phyloP scores from a whole-genome alignment of 2,888 invertebrate genomes.

The Euplagia quadripunctaria region DNA sequence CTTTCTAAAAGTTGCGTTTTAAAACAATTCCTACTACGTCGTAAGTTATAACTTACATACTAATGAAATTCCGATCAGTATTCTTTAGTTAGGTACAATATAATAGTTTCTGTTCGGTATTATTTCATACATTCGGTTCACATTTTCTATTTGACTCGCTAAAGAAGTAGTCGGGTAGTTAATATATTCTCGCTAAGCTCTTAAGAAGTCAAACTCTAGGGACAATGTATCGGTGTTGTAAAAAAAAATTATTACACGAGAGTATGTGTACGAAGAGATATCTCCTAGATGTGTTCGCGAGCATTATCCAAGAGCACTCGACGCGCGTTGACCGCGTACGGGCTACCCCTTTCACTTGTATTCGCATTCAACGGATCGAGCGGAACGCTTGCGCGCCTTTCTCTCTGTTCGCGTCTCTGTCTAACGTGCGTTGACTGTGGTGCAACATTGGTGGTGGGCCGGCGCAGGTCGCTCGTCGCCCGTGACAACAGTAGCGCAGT shows the following conservation, averaged over 20 bases:
- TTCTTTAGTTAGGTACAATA: constrained; percentile 12
- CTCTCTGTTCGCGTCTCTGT: constrained; percentile 84
- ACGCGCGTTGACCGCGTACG: constrained; percentile 77
- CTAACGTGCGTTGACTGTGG: constrained; percentile 74
- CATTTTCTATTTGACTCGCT: background rate
- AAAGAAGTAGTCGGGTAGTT: constrained; percentile 9
- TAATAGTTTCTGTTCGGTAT: background rate
- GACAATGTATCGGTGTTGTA: constrained; percentile 47
- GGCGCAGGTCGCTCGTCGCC: constrained; percentile 69
- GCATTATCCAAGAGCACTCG: constrained; percentile 67
- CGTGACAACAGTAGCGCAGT: constrained; percentile 81
- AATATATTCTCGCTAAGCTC: constrained; percentile 8
- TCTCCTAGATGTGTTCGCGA: constrained; percentile 59
- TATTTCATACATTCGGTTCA: background rate
- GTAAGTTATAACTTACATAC: constrained; percentile 52
- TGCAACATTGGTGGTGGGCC: constrained; percentile 76
- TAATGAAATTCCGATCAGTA: constrained; percentile 50
- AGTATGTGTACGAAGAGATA: constrained; percentile 60
- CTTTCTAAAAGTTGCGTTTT: constrained; percentile 65
- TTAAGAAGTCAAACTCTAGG: constrained; percentile 30
- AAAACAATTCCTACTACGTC: constrained; percentile 52
- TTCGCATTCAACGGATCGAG: constrained; percentile 81
- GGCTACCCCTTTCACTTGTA: constrained; percentile 86
- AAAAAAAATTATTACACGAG: constrained; percentile 52
- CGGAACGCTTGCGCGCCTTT: constrained; percentile 82